These are phyloP conservation scores for Hypomecis punctinalis DNA, from an alignment of 2,888 invertebrate species.

Conservation along the genomic window DNA sequence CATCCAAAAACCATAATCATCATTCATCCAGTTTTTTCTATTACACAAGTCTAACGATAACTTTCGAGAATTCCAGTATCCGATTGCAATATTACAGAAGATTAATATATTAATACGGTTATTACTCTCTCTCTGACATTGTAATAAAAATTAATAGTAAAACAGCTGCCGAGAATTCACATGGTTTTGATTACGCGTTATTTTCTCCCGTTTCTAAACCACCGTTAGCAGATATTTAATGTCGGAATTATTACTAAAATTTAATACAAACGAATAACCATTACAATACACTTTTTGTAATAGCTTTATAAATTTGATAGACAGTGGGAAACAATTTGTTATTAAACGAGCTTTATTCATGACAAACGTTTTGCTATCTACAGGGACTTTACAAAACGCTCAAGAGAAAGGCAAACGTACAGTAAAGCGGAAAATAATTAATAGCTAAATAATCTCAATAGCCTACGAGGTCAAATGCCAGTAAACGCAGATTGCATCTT, in stretches of 20 bases:
- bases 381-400: neutral
- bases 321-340: constrained; percentile 16
- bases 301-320: constrained; percentile 9
- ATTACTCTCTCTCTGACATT: constrained; percentile 42
- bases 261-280: constrained; percentile 27
- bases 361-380: constrained; percentile 2
- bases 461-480: constrained; percentile 67
- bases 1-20: neutral
- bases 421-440: constrained; percentile 40
- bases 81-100: constrained; percentile 15
- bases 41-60: constrained; percentile 4
- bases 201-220: constrained; percentile 44
- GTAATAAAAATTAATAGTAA: constrained; percentile 53
- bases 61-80: constrained; percentile 1
- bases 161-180: constrained; percentile 49
- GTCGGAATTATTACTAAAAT: constrained; percentile 29
- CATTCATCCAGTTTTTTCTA: constrained; percentile 2
- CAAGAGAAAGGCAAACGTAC: constrained; percentile 7
- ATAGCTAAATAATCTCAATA: constrained; percentile 55
- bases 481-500: constrained; percentile 65
- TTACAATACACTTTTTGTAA: constrained; percentile 24
- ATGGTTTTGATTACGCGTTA: constrained; percentile 52
- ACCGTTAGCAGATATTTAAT: constrained; percentile 30
- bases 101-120: constrained; percentile 32
- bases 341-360: constrained; percentile 9